phyloP scores from a whole-genome alignment of 2,888 invertebrate species.

The Megamerina dolium region DNA sequence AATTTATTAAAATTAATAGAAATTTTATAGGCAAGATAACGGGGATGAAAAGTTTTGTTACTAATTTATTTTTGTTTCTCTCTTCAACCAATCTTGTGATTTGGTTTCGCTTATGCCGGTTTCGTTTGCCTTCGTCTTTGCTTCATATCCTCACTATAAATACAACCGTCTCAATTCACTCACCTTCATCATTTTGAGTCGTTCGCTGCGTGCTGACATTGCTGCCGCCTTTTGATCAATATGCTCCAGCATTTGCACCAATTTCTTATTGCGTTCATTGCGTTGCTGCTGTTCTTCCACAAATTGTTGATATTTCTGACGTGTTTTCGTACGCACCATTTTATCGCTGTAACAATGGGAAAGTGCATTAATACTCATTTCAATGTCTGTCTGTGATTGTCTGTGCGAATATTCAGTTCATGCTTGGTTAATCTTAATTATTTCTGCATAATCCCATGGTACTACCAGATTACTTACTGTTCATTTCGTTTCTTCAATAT shows the following conservation, averaged over 20 bases:
- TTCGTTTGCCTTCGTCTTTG: too few relatives aligned
- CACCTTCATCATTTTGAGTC: conserved; percentile 55
- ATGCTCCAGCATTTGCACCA: conserved; percentile 54
- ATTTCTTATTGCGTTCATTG: conserved; percentile 56
- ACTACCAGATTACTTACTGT: conserved; percentile 53
- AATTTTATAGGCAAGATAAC: too few relatives aligned
- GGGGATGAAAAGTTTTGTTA: too few relatives aligned
- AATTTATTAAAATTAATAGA: too few relatives aligned
- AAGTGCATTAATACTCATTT: background rate
- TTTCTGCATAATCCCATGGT: too few relatives aligned
- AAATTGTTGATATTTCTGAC: conserved; percentile 45
- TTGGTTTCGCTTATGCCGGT: too few relatives aligned
- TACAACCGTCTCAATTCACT: conserved; percentile 18
- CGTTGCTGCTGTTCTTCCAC: conserved; percentile 56
- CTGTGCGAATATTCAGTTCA: background rate
- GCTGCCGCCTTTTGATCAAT: conserved; percentile 55
- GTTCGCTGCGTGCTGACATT: conserved; percentile 57
- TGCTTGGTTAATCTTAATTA: too few relatives aligned
- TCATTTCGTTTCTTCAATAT: conserved; percentile 52
- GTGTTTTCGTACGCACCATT: conserved; percentile 35
- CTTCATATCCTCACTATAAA: background rate
- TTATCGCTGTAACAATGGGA: conserved; percentile 32
- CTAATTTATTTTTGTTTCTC: too few relatives aligned
- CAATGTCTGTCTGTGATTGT: background rate
- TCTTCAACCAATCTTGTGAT: background rate